phyloP scores from a whole-genome alignment of 92 coral and sea anemone species.

The Siderastrea siderea region DNA sequence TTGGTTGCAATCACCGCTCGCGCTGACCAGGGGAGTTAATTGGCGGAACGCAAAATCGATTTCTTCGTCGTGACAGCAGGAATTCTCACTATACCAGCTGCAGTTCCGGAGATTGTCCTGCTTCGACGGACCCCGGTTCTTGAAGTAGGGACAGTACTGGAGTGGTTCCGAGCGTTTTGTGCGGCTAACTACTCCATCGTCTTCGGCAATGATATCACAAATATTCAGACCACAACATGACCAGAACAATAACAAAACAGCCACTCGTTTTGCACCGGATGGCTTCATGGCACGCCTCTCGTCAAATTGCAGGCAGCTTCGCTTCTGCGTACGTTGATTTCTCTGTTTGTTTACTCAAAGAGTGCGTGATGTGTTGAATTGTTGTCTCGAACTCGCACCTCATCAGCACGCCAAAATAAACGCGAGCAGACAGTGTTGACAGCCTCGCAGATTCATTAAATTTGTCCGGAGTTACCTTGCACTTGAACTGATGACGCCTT shows the following conservation, averaged over 20 bases:
- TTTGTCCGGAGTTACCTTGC: background rate
- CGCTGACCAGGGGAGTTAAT: constrained; percentile 80
- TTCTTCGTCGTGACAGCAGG: constrained; percentile 94
- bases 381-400: background rate
- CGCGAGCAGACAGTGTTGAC: background rate
- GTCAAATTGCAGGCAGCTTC: background rate
- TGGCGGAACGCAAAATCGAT: constrained; percentile 79
- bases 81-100: constrained; percentile 93
- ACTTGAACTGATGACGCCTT: background rate
- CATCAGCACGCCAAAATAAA: background rate
- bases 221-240: constrained; percentile 4
- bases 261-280: background rate
- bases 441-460: background rate
- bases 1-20: constrained; percentile 71
- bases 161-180: background rate
- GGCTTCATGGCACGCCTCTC: constrained; percentile 20
- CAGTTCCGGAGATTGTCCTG: constrained; percentile 89
- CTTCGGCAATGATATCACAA: constrained; percentile 8
- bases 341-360: constrained; percentile 18
- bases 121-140: constrained; percentile 91
- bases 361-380: constrained; percentile 19
- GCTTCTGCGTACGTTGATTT: background rate
- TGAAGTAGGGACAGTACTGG: constrained; percentile 95
- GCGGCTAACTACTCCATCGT: background rate
- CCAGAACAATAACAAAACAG: constrained; percentile 29